A percentile compares a stretch with the other conserved stretches of the same genome.
Conservation (phyloP, 37 sponge, comb jelly and placozoan species). For the Eunapius fragilis region DNA sequence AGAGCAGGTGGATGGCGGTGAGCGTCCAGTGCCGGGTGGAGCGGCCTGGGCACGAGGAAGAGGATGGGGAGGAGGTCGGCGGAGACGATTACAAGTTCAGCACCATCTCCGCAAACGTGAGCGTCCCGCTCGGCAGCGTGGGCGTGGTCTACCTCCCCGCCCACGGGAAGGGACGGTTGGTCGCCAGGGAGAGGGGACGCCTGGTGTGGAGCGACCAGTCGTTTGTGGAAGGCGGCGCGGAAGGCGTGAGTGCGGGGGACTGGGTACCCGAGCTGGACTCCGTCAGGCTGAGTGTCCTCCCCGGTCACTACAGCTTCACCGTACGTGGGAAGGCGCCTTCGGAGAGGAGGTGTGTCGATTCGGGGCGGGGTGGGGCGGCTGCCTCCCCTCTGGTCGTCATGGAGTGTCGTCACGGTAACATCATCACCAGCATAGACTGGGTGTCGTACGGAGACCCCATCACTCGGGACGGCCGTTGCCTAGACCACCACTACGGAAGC, state of each 20-base stretch:
- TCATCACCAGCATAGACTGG: constrained; percentile 13
- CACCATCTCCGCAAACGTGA: constrained; percentile 21
- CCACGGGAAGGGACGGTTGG: constrained; percentile 20
- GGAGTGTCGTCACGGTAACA: too few relatives aligned
- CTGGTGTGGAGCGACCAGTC: neutral
- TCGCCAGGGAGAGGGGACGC: constrained; percentile 8
- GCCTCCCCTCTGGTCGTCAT: neutral
- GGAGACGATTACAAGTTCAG: constrained; percentile 1
- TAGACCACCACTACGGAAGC: neutral
- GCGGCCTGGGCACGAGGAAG: too few relatives aligned
- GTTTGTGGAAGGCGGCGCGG: neutral
- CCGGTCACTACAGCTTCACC: constrained; percentile 23
- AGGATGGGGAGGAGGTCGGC: neutral
- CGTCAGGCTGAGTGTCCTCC: neutral
- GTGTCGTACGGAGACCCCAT: constrained; percentile 30
- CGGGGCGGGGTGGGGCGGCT: neutral
- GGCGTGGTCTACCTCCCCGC: constrained; percentile 33
- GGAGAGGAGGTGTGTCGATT: neutral
- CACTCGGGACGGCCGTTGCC: neutral
- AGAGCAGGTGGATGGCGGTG: constrained; percentile 28
- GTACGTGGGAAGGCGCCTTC: neutral
- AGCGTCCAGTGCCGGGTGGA: constrained; percentile 18
- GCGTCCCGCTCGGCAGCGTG: constrained; percentile 26
- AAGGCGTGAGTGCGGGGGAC: neutral
- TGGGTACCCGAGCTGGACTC: constrained; percentile 2